These are phyloP conservation scores for Dreissena polymorpha DNA, from an alignment of 1,140 invertebrate species.

Conservation along the genomic window DNA sequence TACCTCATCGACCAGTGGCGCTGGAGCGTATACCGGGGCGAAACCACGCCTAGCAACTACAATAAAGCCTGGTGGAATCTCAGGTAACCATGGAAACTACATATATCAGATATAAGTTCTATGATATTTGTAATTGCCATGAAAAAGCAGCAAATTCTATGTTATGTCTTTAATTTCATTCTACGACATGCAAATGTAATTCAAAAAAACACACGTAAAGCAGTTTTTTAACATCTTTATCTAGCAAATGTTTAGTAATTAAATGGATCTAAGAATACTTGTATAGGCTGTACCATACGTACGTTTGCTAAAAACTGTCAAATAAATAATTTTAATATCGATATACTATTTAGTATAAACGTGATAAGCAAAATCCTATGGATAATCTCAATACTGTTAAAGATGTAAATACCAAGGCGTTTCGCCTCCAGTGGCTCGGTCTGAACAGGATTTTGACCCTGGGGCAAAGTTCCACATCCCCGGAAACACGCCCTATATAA, in stretches of 20 bases:
- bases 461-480: constrained; percentile 76
- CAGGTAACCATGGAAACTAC: constrained; percentile 48
- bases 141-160: not conserved
- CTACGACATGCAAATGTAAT: not conserved
- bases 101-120: too few species aligned
- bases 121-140: not conserved
- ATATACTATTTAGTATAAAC: too few species aligned
- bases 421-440: constrained; percentile 67
- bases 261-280: too few species aligned
- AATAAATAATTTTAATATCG: too few species aligned
- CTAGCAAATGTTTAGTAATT: too few species aligned
- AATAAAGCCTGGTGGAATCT: constrained; percentile 80
- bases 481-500: constrained; percentile 72
- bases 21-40: constrained; percentile 90
- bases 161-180: not conserved
- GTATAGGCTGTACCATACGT: too few species aligned
- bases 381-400: not conserved
- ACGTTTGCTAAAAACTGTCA: too few species aligned
- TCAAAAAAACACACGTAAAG: too few species aligned
- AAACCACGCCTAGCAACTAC: constrained; percentile 73
- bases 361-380: not conserved
- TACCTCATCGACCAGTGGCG: constrained; percentile 92
- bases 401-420: constrained; percentile 73
- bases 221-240: too few species aligned
- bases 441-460: constrained; percentile 73